Evolutionary conservation across 1,140 invertebrate species (phyloP).

Genomic region (Drosophila neocordata): DNA sequence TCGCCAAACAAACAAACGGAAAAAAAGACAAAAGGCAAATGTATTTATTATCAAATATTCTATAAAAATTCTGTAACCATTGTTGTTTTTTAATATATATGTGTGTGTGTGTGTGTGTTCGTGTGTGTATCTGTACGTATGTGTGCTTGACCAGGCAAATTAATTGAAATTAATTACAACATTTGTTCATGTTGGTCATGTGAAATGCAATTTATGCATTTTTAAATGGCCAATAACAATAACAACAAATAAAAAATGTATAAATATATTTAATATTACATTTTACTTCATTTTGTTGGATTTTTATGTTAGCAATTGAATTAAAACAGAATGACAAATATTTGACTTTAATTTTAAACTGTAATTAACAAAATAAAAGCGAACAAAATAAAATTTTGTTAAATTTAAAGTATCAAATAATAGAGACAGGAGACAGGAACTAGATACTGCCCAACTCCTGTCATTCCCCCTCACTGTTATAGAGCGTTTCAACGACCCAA

Average conservation of each 20-base stretch:
- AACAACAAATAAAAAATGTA: slow-evolving; percentile 14
- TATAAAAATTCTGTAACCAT: slow-evolving; percentile 26
- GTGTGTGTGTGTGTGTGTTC: neutral
- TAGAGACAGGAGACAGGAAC: slow-evolving; percentile 39
- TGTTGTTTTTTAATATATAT: slow-evolving; percentile 21
- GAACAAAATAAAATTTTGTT: slow-evolving; percentile 16
- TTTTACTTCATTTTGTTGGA: neutral
- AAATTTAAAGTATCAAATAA: slow-evolving; percentile 64
- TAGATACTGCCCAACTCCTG: neutral
- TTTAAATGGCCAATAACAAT: slow-evolving; percentile 20
- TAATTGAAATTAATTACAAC: slow-evolving; percentile 70
- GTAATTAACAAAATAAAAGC: slow-evolving; percentile 39
- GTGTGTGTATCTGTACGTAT: neutral
- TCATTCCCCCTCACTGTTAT: too few relatives aligned
- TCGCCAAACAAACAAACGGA: neutral
- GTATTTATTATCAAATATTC: slow-evolving; percentile 38
- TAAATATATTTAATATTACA: slow-evolving; percentile 12
- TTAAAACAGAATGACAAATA: slow-evolving; percentile 53
- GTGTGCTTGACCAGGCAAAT: slow-evolving; percentile 42
- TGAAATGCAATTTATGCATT: slow-evolving; percentile 30
- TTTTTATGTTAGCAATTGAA: slow-evolving; percentile 42
- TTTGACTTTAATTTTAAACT: slow-evolving; percentile 56
- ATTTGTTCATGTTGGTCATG: slow-evolving; percentile 34
- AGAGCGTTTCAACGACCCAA: slow-evolving; percentile 48
- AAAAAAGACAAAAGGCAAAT: slow-evolving; percentile 7